Evolutionary conservation across 53 echinoderm and acorn worm species (phyloP), one percentile per base, ranked within the genome.

Genomic region (Holothuria leucospilota): DNA sequence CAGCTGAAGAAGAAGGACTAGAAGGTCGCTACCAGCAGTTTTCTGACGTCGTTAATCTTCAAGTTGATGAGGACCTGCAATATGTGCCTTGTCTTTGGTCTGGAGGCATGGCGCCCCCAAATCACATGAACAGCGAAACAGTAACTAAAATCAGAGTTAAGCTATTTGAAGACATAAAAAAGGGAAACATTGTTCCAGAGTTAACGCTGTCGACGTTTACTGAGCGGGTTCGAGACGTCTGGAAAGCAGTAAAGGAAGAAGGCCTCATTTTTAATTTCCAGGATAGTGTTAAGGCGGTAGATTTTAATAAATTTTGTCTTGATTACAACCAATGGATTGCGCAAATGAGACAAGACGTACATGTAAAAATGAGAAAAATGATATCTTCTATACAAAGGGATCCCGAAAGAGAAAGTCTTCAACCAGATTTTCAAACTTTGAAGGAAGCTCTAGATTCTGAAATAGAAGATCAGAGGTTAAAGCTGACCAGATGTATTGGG

Each of bases 281-380:
- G 30, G 80, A 80, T 56, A 80, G 80, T 59, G 80, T 80, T 11
- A 60, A 20, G 15, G 80, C 80, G 4, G 80, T 80, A 8, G 80
- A 59, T 20, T 80, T 59, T 38, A 80, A 80, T 34, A 59, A 80
- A 29, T 20, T 80, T 21, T 80, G 80, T 38, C 61, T 80, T 18
- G n/a, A 60, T 16, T 80, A 80, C 20, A 80, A 80, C 38, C 24
- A 20, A 80, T 80, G 80, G 80, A 28, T 80, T 6, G 61, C 59
- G 1, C 60, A 80, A 61, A 80, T 80, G 80, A 80, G 80, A 25
- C 80, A 80, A 29, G 53, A 40, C 3, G 27, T 78, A 15, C 56
- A 56, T 16, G 4, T 56, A 3, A 56, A 56, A 56, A 4, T 56
- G 5, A 18, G 56, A 1, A 56, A 16, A 16, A 15, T 56, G 1